Evolutionary conservation across 1,140 invertebrate species (phyloP), one percentile per base, ranked within the genome.

Genomic region (Cardiocondyla obscurior): DNA sequence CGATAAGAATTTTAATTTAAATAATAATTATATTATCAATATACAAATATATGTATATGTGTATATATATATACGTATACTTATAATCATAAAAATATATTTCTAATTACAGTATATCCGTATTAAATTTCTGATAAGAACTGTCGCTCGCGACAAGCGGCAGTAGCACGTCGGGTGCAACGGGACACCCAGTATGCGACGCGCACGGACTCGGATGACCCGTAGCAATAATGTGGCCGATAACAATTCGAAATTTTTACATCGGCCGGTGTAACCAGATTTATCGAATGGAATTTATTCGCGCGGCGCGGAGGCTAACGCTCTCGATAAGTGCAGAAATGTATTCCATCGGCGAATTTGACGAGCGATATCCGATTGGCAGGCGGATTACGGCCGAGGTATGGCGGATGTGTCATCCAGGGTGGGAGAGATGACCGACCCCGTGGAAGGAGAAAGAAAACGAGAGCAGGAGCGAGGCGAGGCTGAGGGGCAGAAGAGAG

Each of bases 401-500:
- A 84, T 82, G 83, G 83, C 76, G 69, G 74, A 70, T 57, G 51
- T 58, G 74, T 84, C 69, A 87, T 55, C 58, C 83, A 53, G 82
- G 51, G 46, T 73, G 62, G 86, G 76, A 85, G 60, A 81, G 85
- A 82, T 77, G 85, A 57, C 36, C 25, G 77, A 69, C 25, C 36
- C 42, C 8, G 49, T 53, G 62, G 46, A 70, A 44, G n/a, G 74
- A 57, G 57, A 82, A 67, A 64, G 82, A 69, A 70, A 62, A 44
- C 19, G 28, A 33, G 39, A 42, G 77, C 55, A 49, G 7, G 58
- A 19, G 72, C 3, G 28, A 53, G 60, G 60, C 12, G 69, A 65
- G 22, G n/a, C n/a, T n/a, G n/a, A n/a, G n/a, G n/a, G 28, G 44
- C 22, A 14, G 14, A 33, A 33, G n/a, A 28, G 70, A n/a, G 44